A percentile compares a stretch with the other conserved stretches of the same genome.
phyloP scores from a whole-genome alignment of 53 echinoderm and acorn worm genomes.

The Astropecten irregularis region DNA sequence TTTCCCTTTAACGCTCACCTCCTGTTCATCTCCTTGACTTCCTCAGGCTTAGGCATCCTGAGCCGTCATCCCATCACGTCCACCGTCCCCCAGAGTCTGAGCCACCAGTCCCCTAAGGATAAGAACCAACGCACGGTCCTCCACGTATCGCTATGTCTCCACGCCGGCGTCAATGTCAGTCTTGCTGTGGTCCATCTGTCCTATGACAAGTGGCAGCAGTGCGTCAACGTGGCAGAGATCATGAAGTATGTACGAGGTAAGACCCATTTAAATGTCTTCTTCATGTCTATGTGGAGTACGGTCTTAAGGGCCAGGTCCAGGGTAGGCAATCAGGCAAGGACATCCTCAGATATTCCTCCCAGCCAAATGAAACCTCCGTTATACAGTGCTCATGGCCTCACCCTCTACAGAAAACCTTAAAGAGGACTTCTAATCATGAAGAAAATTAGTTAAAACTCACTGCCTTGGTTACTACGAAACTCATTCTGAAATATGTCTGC shows the following conservation, averaged over 20 bases:
- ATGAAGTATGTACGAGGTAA: slow-evolving; percentile 71
- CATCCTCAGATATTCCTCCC: too few species aligned
- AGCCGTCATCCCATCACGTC: slow-evolving; percentile 70
- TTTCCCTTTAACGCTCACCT: too few species aligned
- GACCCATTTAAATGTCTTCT: not conserved
- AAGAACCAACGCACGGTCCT: slow-evolving; percentile 65
- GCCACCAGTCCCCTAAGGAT: slow-evolving; percentile 68
- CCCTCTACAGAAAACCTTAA: too few species aligned
- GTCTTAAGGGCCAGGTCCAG: too few species aligned
- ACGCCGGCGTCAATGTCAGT: slow-evolving; percentile 20
- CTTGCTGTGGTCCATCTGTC: slow-evolving; percentile 77
- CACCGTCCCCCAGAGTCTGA: slow-evolving; percentile 53
- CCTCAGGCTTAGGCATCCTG: slow-evolving; percentile 71
- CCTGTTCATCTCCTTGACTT: not conserved
- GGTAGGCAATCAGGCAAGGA: too few species aligned
- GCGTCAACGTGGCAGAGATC: slow-evolving; percentile 82
- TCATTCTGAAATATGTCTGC: too few species aligned
- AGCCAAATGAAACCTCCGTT: too few species aligned
- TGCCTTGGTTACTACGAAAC: too few species aligned
- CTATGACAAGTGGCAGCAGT: slow-evolving; percentile 82
- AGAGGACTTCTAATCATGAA: too few species aligned
- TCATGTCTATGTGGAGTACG: too few species aligned
- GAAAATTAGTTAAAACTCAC: too few species aligned
- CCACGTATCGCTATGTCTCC: slow-evolving; percentile 33
- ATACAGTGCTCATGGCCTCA: too few species aligned